phyloP scores from a whole-genome alignment of 2,113 vertebrate species.

The Phalacrocorax carbo region DNA sequence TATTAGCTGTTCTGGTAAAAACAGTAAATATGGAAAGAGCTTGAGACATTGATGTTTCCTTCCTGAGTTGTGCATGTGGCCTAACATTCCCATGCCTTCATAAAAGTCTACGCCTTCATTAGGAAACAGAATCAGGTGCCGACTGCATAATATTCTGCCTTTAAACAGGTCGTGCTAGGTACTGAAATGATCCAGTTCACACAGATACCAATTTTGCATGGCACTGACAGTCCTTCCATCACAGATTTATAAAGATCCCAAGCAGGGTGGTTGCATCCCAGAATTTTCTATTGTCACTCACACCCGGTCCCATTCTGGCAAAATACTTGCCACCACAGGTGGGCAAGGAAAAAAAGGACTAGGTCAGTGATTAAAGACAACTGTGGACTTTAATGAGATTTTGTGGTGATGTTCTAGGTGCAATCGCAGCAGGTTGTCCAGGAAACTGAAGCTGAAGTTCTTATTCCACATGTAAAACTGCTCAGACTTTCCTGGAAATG shows the following conservation, averaged over 20 bases:
- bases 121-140: background rate
- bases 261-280: background rate
- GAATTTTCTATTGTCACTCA: background rate
- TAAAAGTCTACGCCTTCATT: background rate
- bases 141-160: background rate
- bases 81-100: background rate
- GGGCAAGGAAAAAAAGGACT: background rate
- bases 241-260: background rate
- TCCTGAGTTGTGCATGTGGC: fast-evolving
- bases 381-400: background rate
- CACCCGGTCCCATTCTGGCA: background rate
- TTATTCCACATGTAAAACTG: background rate
- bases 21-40: background rate
- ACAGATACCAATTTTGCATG: background rate
- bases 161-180: background rate
- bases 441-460: conserved; percentile 19
- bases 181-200: background rate
- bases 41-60: background rate
- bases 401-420: background rate
- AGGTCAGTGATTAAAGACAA: background rate
- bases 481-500: conserved; percentile 11
- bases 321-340: background rate
- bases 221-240: background rate
- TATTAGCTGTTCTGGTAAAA: background rate
- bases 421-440: background rate